Percentiles rank a stretch among this genome's conserved stretches.
These are phyloP conservation scores for Meteorus cinctellus DNA, from an alignment of 2,888 invertebrate genomes.

Conservation along the genomic window DNA sequence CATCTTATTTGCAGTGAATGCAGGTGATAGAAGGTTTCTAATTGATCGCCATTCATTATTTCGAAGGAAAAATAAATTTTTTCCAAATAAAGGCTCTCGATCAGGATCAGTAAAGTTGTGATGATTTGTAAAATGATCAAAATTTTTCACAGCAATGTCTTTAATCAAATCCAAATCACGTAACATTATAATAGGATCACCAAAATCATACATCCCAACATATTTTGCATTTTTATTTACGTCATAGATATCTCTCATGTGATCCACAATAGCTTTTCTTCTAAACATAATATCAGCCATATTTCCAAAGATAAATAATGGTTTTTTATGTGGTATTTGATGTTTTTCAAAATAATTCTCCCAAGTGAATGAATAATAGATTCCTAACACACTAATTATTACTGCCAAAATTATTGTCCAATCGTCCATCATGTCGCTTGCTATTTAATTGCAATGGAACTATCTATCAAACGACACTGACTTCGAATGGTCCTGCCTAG, in stretches of 20 bases:
- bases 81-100: conserved; percentile 56
- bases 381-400: conserved; percentile 17
- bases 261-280: conserved; percentile 31
- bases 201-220: conserved; percentile 58
- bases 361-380: conserved; percentile 30
- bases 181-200: conserved; percentile 57
- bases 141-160: conserved; percentile 57
- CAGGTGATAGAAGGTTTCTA: conserved; percentile 75
- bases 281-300: conserved; percentile 42
- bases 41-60: conserved; percentile 75
- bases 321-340: conserved; percentile 45
- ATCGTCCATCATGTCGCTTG: too few species aligned
- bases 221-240: conserved; percentile 53
- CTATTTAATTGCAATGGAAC: too few species aligned
- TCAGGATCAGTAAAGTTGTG: conserved; percentile 53
- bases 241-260: conserved; percentile 50
- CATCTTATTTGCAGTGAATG: conserved; percentile 78
- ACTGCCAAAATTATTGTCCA: conserved; percentile 22
- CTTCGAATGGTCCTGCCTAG: too few species aligned
- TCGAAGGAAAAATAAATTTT: conserved; percentile 53
- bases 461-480: too few species aligned
- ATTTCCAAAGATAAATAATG: conserved; percentile 51
- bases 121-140: conserved; percentile 64
- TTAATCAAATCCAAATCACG: conserved; percentile 65
- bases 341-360: conserved; percentile 52